Evolutionary conservation across 2,888 invertebrate species (phyloP).

Genomic region (Omphaloscelis lunosa): DNA sequence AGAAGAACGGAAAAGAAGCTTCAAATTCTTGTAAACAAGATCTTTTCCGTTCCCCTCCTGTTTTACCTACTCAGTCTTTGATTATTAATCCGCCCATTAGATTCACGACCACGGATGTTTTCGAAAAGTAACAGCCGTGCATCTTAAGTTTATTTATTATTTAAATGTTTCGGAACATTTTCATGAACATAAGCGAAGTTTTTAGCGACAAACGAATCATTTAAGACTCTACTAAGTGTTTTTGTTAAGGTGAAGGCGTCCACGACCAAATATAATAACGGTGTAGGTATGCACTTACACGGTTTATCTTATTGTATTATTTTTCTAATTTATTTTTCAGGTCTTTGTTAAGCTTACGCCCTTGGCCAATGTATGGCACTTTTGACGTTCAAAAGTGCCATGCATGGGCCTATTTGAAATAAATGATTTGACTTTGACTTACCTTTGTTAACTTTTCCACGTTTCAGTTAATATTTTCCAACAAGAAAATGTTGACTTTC

Average conservation of each 20-base stretch:
- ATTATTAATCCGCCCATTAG: slow-evolving; percentile 50
- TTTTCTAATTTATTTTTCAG: neutral
- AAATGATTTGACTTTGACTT: no score
- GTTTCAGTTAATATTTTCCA: neutral
- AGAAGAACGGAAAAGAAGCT: neutral
- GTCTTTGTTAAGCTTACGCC: neutral
- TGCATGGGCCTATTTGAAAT: no score
- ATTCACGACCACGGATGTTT: slow-evolving; percentile 48
- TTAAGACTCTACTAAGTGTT: slow-evolving; percentile 71
- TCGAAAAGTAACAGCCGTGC: slow-evolving; percentile 34
- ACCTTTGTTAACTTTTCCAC: neutral
- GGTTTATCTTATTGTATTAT: neutral
- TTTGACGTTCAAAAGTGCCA: no score
- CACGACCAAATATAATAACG: neutral
- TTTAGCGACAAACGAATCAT: slow-evolving; percentile 70
- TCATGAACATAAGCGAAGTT: slow-evolving; percentile 67
- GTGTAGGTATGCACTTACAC: neutral
- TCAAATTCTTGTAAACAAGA: neutral
- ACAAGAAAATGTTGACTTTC: neutral
- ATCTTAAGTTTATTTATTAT: slow-evolving; percentile 66
- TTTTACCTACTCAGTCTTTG: slow-evolving; percentile 5
- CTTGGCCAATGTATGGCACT: no score
- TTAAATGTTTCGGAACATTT: slow-evolving; percentile 67
- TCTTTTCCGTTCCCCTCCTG: neutral
- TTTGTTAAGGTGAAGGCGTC: slow-evolving; percentile 64